phyloP scores from a whole-genome alignment of 2,888 invertebrate species.

The Calameuta pallipes region DNA sequence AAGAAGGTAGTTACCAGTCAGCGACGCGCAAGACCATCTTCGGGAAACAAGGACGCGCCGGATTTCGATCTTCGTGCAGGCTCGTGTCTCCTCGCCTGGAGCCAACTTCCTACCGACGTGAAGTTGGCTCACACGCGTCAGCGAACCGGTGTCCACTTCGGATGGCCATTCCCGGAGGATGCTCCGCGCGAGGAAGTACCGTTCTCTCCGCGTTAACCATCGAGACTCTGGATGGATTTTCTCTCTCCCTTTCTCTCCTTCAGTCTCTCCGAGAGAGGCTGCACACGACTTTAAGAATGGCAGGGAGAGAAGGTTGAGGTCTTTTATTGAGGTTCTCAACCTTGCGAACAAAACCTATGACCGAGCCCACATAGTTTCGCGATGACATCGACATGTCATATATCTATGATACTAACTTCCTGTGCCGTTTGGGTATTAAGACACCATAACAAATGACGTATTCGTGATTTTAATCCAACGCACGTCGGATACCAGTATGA shows the following conservation, averaged over 20 bases:
- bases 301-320: not conserved
- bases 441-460: not conserved
- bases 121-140: not conserved
- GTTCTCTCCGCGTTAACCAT: not conserved
- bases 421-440: not conserved
- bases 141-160: not conserved
- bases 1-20: slow-evolving; percentile 21
- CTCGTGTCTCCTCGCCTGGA: slow-evolving; percentile 34
- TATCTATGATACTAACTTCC: not conserved
- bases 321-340: not conserved
- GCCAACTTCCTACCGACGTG: not conserved
- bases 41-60: slow-evolving; percentile 39
- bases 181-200: not conserved
- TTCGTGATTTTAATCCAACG: slow-evolving; percentile 26
- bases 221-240: not conserved
- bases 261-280: not conserved
- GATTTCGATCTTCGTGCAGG: slow-evolving; percentile 35
- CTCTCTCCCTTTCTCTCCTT: not conserved
- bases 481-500: slow-evolving; percentile 22
- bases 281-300: not conserved
- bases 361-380: slow-evolving; percentile 34
- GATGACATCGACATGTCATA: slow-evolving; percentile 28
- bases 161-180: not conserved
- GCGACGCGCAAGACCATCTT: slow-evolving; percentile 33
- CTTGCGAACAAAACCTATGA: not conserved